Percentiles rank a stretch among this genome's conserved stretches.
These are phyloP conservation scores for Solenopsis invicta DNA, from an alignment of 1,140 invertebrate genomes.

Conservation along the genomic window DNA sequence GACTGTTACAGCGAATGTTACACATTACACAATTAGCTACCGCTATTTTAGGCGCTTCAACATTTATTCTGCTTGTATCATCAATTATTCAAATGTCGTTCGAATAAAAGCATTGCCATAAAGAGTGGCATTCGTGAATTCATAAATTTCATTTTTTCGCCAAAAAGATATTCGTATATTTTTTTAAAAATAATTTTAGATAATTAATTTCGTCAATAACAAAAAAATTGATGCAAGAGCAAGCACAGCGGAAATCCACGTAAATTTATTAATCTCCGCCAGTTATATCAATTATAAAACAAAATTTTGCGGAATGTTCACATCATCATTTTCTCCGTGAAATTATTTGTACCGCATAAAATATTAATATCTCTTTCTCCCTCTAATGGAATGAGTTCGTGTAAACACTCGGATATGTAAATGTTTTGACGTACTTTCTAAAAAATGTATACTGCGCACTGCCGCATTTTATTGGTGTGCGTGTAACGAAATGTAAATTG, in stretches of 20 bases:
- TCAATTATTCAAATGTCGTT: not conserved
- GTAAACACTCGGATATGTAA: not conserved
- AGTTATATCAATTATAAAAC: not conserved
- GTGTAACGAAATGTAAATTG: not conserved
- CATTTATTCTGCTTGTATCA: not conserved
- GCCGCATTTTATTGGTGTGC: not conserved
- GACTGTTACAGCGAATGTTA: not conserved
- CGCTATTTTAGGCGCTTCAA: not conserved
- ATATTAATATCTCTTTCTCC: not conserved
- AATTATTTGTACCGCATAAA: slow-evolving; percentile 2
- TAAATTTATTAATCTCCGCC: not conserved
- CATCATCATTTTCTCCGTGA: not conserved
- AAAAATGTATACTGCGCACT: not conserved
- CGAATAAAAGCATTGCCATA: not conserved
- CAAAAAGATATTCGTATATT: not conserved
- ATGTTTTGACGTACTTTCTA: not conserved
- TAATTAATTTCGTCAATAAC: not conserved
- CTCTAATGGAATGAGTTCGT: not conserved
- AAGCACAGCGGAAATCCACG: not conserved
- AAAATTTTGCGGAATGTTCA: not conserved
- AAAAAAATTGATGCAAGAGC: not conserved
- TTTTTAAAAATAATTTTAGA: not conserved
- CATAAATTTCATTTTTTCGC: not conserved
- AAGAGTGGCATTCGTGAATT: not conserved
- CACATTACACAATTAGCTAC: not conserved